Evolutionary conservation across 2,888 invertebrate genomes (phyloP).

Genomic region (Cephus nigrinus): DNA sequence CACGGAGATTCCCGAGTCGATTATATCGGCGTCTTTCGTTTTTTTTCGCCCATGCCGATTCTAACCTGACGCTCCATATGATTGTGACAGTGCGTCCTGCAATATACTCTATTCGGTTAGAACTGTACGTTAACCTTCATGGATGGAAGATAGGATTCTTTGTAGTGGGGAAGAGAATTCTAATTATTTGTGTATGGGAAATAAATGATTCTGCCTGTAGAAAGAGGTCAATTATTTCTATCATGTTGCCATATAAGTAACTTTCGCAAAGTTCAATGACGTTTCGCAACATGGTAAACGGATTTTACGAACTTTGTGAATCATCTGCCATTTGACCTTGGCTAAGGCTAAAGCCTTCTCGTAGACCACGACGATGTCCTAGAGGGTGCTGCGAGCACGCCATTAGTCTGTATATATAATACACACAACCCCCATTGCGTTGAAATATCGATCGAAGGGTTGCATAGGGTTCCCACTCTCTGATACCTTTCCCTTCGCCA

Average conservation of each 20-base stretch:
- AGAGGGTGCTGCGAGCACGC: conserved; percentile 30
- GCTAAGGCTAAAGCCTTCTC: conserved; percentile 17
- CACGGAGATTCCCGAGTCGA: not conserved
- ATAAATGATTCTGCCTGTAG: not conserved
- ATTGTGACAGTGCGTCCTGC: not conserved
- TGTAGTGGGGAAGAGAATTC: not conserved
- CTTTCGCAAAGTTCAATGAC: conserved; percentile 16
- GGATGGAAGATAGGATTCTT: not conserved
- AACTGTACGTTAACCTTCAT: not conserved
- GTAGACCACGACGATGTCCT: conserved; percentile 20
- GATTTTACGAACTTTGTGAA: conserved; percentile 13
- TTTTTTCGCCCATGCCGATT: not conserved
- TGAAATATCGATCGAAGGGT: conserved; percentile 45
- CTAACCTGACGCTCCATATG: not conserved
- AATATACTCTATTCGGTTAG: not conserved
- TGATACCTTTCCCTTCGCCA: not conserved
- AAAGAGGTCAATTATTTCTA: not conserved
- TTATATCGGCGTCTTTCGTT: not conserved
- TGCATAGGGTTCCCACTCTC: conserved; percentile 30
- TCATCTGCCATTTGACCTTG: conserved; percentile 37
- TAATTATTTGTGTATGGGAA: not conserved
- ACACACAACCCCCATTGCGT: conserved; percentile 37
- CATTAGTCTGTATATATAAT: not conserved
- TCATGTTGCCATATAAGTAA: conserved; percentile 9
- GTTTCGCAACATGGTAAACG: conserved; percentile 18